Base-by-base conservation (phyloP, 1,140 invertebrate species). In the Belonocnema kinseyi region DNA sequence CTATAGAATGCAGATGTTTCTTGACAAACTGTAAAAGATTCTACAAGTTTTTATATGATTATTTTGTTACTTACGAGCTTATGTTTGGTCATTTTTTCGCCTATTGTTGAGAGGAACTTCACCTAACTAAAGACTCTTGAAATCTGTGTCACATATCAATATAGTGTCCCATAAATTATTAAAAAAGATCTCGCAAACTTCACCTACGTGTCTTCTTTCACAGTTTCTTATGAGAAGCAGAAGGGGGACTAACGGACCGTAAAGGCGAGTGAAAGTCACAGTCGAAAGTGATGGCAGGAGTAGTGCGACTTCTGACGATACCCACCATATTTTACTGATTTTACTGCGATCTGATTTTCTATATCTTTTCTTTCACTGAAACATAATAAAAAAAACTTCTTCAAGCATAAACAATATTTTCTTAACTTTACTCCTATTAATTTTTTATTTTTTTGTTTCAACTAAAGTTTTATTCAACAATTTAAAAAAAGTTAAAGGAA, bases 161-260 rank as follows among this genome's bases (percentile, higher is more conserved):
- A 14, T 33, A 21, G 21, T 26, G 13, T 46, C n/a, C 56, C 52
- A 17, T 46, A 77, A 73, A 40, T 26, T 16, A 72, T 73, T 75
- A 54, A 72, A 76, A 76, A 71, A 77, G 56, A 51, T 73, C 26
- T 71, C 54, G 53, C 53, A 52, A 58, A 71, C 50, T 13, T 17
- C 50, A 26, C 73, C 66, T 80, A 75, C 79, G 16, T 80, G 75
- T 75, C 80, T 61, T 76, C 79, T 78, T 72, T n/a, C 19, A 73
- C 17, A 13, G 50, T 77, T 50, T 51, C 50, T 71, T 66, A 16
- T 73, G 50, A 50, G 46, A 77, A 80, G 76, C 77, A 58, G 58
- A 74, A 58, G 54, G 58, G 16, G 58, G 26, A 66, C 58, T 66
- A 66, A 66, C 58, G 13, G 33, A 66, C 58, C 40, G 58, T 66